phyloP scores from a whole-genome alignment of 2,888 invertebrate species.

The Litoditis marina region DNA sequence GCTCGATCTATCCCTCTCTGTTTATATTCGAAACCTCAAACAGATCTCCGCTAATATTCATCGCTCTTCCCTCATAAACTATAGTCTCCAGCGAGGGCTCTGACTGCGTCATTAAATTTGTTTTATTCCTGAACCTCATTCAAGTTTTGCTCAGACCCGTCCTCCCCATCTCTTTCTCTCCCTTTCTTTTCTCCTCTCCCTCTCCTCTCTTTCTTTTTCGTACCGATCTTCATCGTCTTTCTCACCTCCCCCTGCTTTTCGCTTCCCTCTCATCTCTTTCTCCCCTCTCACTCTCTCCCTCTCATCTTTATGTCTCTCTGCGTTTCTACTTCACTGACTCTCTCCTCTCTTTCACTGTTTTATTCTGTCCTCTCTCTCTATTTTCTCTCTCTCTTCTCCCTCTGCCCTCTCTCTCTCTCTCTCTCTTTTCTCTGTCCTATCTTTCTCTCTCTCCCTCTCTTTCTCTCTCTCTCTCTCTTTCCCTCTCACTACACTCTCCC shows the following conservation, averaged over 20 bases:
- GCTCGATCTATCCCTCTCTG: too few species aligned
- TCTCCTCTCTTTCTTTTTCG: neutral
- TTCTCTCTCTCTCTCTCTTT: neutral
- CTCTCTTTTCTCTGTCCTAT: neutral
- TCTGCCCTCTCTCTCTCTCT: neutral
- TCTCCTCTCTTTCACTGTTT: neutral
- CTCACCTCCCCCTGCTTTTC: neutral
- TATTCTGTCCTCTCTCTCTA: neutral
- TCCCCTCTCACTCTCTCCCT: neutral
- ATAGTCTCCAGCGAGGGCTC: neutral
- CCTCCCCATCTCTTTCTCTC: constrained; percentile 1
- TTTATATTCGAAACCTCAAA: too few species aligned
- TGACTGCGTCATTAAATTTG: neutral
- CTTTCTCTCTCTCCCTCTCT: neutral
- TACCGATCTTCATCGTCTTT: neutral
- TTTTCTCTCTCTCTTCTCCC: neutral
- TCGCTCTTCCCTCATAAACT: too few species aligned
- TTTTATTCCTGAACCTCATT: neutral
- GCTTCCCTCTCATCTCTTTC: neutral
- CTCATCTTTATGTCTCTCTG: neutral
- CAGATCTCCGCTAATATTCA: too few species aligned
- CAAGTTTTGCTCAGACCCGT: neutral
- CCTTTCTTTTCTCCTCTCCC: neutral
- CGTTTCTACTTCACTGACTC: neutral
- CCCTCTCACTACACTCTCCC: neutral